These are phyloP conservation scores for Antrozous pallidus DNA, from an alignment of 2,797 vertebrate genomes.

Conservation along the genomic window DNA sequence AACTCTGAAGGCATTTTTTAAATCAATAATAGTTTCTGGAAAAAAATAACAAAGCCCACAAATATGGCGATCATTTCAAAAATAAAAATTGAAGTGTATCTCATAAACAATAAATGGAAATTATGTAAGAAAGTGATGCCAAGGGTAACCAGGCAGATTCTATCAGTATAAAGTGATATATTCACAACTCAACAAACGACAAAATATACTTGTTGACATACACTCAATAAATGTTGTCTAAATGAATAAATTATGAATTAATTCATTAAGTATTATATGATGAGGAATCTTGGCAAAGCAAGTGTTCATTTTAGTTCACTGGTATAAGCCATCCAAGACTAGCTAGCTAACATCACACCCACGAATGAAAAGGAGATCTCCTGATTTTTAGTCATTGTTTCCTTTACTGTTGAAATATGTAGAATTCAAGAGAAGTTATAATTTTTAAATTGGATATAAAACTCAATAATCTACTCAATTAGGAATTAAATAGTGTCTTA, in stretches of 20 bases:
- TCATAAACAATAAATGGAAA: not conserved
- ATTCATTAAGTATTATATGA: not conserved
- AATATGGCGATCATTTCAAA: not conserved
- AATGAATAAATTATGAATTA: not conserved
- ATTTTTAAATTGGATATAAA: not conserved
- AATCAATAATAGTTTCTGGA: not conserved
- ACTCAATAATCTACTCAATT: conserved; percentile 24
- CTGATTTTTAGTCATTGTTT: not conserved
- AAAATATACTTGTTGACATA: not conserved
- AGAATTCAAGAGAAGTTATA: not conserved
- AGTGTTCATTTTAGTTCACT: not conserved
- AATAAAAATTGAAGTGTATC: not conserved
- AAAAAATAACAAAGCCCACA: not conserved
- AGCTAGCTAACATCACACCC: not conserved
- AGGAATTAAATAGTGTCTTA: not conserved
- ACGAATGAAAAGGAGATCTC: not conserved
- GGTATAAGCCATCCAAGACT: not conserved
- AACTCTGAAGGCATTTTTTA: not conserved
- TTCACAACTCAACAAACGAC: not conserved
- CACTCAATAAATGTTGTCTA: not conserved
- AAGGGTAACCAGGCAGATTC: not conserved
- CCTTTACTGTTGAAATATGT: not conserved
- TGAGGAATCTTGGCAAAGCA: not conserved
- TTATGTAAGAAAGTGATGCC: not conserved
- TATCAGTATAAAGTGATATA: not conserved